Conservation (phyloP, 2,113 vertebrate genomes). For the Tor tambroides region DNA sequence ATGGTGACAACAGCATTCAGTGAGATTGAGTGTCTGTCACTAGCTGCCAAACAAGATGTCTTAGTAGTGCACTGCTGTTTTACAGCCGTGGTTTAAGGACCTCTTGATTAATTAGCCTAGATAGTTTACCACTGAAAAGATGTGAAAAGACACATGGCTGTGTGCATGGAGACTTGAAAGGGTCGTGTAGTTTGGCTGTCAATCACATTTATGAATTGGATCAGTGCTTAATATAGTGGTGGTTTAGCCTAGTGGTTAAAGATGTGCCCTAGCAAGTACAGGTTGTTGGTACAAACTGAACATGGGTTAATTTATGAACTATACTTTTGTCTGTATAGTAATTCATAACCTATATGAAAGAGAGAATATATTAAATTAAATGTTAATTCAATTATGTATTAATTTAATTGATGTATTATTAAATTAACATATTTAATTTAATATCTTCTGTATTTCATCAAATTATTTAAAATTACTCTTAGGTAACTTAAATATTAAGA, state of each 20-base stretch:
- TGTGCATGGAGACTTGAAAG: not conserved
- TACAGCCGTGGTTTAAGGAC: not conserved
- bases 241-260: not conserved
- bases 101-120: not conserved
- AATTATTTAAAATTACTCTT: too few species aligned
- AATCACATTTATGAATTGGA: not conserved
- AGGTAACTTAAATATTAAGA: too few species aligned
- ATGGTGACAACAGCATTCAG: conserved; percentile 74
- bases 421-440: too few species aligned
- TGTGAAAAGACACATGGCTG: not conserved
- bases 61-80: conserved; percentile 22
- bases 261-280: not conserved
- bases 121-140: not conserved
- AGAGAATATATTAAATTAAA: too few species aligned
- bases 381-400: too few species aligned
- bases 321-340: not conserved
- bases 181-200: not conserved
- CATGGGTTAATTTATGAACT: not conserved
- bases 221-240: not conserved
- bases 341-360: not conserved
- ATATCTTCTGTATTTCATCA: too few species aligned
- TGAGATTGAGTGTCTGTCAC: conserved; percentile 70
- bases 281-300: not conserved
- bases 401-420: too few species aligned
- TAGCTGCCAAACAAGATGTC: conserved; percentile 64